Conservation (phyloP, 2,888 invertebrate genomes). For the Ashinkailepas kermadecensis region DNA sequence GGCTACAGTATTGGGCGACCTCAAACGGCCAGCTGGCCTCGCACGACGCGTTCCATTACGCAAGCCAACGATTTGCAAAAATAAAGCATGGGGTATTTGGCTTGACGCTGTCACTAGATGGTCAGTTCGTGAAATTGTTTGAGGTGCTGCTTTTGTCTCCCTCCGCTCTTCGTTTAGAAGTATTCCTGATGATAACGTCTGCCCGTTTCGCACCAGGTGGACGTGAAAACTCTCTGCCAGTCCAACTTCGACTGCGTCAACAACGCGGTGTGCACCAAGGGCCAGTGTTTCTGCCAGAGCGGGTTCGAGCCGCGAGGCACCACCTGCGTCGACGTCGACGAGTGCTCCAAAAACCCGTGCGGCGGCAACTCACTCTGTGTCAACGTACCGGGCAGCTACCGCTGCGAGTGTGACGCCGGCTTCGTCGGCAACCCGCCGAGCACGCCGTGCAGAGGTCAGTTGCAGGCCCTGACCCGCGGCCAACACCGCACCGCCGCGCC, state of each 20-base stretch:
- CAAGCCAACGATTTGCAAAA: too few species aligned
- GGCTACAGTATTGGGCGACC: too few species aligned
- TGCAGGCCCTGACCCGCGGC: background rate
- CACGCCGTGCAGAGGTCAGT: conserved; percentile 34
- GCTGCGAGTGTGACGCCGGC: conserved; percentile 80
- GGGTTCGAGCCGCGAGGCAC: conserved; percentile 64
- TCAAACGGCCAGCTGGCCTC: too few species aligned
- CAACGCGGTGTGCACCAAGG: conserved; percentile 81
- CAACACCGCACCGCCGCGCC: background rate
- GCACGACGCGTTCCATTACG: too few species aligned
- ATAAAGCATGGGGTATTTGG: too few species aligned
- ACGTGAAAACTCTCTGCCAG: conserved; percentile 53
- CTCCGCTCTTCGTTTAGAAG: too few species aligned
- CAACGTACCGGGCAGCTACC: conserved; percentile 85
- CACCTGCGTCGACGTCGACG: conserved; percentile 58
- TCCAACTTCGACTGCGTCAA: conserved; percentile 85
- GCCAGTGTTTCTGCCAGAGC: conserved; percentile 79
- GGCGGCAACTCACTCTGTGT: conserved; percentile 83
- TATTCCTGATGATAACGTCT: too few species aligned
- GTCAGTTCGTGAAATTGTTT: too few species aligned
- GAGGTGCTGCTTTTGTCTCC: too few species aligned
- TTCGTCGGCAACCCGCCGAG: conserved; percentile 74
- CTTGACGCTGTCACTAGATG: too few species aligned
- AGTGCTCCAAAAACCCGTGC: conserved; percentile 60
- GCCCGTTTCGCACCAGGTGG: conserved; percentile 22